Conservation (phyloP, 2,113 vertebrate genomes). For the Climacteris rufus region DNA sequence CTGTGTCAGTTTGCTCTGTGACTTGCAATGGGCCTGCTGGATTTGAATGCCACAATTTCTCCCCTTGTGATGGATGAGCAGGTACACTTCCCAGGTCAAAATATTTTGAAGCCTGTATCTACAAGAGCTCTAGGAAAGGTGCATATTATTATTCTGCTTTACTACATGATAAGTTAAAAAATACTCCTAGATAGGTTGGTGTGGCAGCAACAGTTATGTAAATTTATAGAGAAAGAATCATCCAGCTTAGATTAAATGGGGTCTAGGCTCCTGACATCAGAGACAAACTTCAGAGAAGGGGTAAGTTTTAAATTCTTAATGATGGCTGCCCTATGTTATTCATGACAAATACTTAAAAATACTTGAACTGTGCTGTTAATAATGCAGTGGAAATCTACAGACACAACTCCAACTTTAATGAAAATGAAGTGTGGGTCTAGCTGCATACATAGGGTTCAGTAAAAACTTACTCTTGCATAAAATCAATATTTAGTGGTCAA, state of each 20-base stretch:
- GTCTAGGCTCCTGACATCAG: not conserved
- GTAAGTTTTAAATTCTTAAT: not conserved
- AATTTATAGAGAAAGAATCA: not conserved
- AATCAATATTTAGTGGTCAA: slow-evolving; percentile 64
- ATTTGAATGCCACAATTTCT: not conserved
- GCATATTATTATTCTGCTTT: not conserved
- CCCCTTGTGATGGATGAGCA: not conserved
- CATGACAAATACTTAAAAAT: not conserved
- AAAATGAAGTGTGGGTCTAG: slow-evolving; percentile 7
- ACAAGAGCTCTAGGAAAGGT: not conserved
- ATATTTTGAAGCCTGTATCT: not conserved
- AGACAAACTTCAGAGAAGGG: not conserved
- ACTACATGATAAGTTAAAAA: not conserved
- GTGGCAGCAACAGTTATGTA: not conserved
- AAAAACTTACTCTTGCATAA: slow-evolving; percentile 57
- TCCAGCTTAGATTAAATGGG: not conserved
- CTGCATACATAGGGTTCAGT: not conserved
- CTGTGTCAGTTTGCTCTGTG: not conserved
- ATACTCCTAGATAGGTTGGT: not conserved
- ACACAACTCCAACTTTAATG: not conserved
- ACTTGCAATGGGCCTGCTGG: not conserved
- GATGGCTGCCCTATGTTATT: not conserved
- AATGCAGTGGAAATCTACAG: not conserved
- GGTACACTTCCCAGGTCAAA: not conserved
- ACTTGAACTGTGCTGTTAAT: not conserved